phyloP scores from a whole-genome alignment of 1,140 invertebrate species.

The Drosophila tsacasi region DNA sequence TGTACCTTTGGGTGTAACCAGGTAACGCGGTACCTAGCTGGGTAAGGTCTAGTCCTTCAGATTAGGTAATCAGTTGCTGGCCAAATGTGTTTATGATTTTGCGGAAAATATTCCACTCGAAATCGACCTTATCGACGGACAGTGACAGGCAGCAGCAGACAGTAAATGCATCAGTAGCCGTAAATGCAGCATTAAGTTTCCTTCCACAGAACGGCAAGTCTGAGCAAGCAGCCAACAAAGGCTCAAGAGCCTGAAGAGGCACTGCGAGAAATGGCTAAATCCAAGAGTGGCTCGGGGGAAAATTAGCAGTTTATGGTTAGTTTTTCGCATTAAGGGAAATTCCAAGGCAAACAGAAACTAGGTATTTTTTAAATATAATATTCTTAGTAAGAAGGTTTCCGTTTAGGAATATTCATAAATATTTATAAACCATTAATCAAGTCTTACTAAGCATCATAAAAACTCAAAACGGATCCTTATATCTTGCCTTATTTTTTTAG shows the following conservation, averaged over 20 bases:
- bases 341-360: background rate
- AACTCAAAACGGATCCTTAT: background rate
- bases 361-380: background rate
- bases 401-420: background rate
- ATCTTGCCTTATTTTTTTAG: background rate
- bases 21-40: constrained; percentile 22
- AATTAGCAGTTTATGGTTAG: constrained; percentile 3
- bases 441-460: background rate
- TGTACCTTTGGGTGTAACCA: constrained; percentile 24
- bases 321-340: background rate
- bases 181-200: constrained; percentile 32
- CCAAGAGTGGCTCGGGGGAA: background rate
- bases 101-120: constrained; percentile 62
- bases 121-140: constrained; percentile 45
- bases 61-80: constrained; percentile 59
- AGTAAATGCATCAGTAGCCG: constrained; percentile 27
- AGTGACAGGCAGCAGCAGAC: constrained; percentile 23
- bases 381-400: background rate
- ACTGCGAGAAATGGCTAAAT: constrained; percentile 19
- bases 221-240: constrained; percentile 25
- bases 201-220: constrained; percentile 39
- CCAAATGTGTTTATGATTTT: constrained; percentile 77
- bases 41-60: constrained; percentile 50
- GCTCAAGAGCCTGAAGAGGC: background rate
- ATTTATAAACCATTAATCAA: background rate